These are phyloP conservation scores for Labrus mixtus DNA, from an alignment of 2,113 vertebrate species.

Conservation along the genomic window DNA sequence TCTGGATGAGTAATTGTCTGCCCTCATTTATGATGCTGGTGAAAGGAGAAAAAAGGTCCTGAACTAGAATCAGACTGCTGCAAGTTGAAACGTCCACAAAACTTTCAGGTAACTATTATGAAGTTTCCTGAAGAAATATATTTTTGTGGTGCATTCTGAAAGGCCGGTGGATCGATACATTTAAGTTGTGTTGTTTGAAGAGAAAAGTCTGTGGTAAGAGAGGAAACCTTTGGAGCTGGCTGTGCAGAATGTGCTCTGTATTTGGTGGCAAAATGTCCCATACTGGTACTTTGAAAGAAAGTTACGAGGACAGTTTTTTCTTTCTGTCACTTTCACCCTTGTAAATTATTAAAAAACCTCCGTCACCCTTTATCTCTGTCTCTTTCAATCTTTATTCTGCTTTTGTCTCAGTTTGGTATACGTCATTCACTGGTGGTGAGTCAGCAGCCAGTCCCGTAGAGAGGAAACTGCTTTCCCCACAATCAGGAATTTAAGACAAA, in stretches of 20 bases:
- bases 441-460: not conserved
- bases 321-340: not conserved
- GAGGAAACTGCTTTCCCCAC: not conserved
- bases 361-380: not conserved
- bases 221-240: not conserved
- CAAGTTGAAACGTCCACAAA: not conserved
- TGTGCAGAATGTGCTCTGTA: not conserved
- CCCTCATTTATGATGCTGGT: slow-evolving; percentile 20
- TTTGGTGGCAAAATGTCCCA: not conserved
- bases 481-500: not conserved
- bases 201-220: not conserved
- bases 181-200: not conserved
- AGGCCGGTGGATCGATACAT: not conserved
- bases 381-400: not conserved
- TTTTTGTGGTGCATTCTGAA: too few species aligned
- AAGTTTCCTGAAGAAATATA: not conserved
- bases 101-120: not conserved
- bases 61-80: not conserved
- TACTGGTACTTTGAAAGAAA: not conserved
- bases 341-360: not conserved
- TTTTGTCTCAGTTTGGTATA: not conserved
- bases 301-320: slow-evolving; percentile 3
- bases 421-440: not conserved
- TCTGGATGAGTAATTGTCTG: slow-evolving; percentile 54
- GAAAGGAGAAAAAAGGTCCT: not conserved